A percentile compares a stretch with the other conserved stretches of the same genome.
Conservation (phyloP, 2,888 invertebrate species). For the Nasonia oneida region DNA sequence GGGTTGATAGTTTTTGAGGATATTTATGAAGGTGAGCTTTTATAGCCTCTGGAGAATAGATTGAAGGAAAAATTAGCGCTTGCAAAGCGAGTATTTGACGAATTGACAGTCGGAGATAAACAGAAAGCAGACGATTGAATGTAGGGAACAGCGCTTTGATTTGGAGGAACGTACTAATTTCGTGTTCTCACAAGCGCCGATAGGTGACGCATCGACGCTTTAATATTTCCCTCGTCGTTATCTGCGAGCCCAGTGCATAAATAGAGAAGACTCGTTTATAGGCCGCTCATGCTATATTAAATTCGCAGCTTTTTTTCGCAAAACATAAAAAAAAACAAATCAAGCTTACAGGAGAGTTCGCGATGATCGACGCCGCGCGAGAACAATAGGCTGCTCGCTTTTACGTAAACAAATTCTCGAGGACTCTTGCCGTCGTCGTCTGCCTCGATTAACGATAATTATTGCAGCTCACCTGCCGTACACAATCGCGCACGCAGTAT, state of each 20-base stretch:
- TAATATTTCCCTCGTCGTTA: too few relatives aligned
- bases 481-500: too few relatives aligned
- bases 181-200: too few relatives aligned
- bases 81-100: neutral
- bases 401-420: conserved; percentile 60
- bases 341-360: neutral
- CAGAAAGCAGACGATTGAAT: too few relatives aligned
- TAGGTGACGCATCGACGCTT: too few relatives aligned
- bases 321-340: neutral
- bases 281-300: too few relatives aligned
- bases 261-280: too few relatives aligned
- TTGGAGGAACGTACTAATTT: too few relatives aligned
- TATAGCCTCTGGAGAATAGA: neutral
- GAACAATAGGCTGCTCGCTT: conserved; percentile 32
- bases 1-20: neutral
- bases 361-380: conserved; percentile 14
- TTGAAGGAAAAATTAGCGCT: neutral
- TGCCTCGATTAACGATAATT: conserved; percentile 58
- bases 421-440: conserved; percentile 25
- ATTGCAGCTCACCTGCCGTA: conserved; percentile 48
- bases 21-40: neutral
- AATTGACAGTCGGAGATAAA: too few relatives aligned
- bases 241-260: too few relatives aligned
- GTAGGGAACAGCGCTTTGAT: too few relatives aligned
- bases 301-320: too few relatives aligned